Evolutionary conservation across 2,797 vertebrate species (phyloP), one percentile per base, ranked within the genome.

Genomic region (Xiphorhynchus erythropygius): DNA sequence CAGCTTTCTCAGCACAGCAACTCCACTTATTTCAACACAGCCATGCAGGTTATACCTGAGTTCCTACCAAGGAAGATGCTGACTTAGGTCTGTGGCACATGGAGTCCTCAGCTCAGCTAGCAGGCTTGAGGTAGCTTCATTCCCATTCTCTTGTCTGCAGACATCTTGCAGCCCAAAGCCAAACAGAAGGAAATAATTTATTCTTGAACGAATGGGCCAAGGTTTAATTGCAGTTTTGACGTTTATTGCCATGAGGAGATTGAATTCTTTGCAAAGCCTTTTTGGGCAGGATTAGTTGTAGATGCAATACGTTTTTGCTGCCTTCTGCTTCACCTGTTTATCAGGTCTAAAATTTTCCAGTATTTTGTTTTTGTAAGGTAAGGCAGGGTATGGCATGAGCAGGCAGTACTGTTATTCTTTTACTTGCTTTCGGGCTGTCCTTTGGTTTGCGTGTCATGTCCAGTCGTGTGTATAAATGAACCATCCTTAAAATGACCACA

Each of bases 251-350:
- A 0, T 62, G 55, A 63, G 4, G 10, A 14, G 46, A 23, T 46
- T 53, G 32, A 68, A 35, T 24, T 59, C 32, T 87, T 62, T 71
- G 12, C 42, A 60, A 83, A 53, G 28, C 10, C 10, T 60, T 59
- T 76, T 37, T 2, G 4, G 30, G 33, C 1, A 11, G 67, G 9
- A 57, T 57, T 80, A 64, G 39, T 49, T 85, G 13, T 19, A 80
- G 49, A 30, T 7, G 5, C 7, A 10, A 10, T 39, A 30, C 0
- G 1, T 23, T 87, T 70, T 79, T 63, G 13, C 10, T 3, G 2
- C 35, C 10, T 70, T 15, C 19, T 49, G 18, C 19, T 84, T 93
- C 56, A 64, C n/a, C 24, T 84, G 1, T 79, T 89, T 21, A 24
- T 74, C 25, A 33, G 14, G 3, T 62, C 24, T 84, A 35, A 92